phyloP scores from a whole-genome alignment of 2,888 invertebrate genomes.

The Noctua pronuba region DNA sequence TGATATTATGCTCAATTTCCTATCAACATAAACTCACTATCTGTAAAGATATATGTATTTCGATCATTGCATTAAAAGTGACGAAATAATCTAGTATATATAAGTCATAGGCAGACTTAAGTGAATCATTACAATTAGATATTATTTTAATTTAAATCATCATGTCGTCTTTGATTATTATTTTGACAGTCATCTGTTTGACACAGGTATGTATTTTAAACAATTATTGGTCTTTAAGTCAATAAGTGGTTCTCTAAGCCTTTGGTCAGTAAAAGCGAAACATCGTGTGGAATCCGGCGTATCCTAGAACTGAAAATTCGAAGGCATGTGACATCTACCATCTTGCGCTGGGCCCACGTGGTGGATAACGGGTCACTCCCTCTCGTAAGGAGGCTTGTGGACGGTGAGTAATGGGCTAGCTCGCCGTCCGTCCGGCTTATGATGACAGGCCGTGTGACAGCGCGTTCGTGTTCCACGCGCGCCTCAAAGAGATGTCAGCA shows the following conservation, averaged over 20 bases:
- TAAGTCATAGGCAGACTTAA: not conserved
- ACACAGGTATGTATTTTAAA: constrained; percentile 54
- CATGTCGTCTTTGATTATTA: constrained; percentile 40
- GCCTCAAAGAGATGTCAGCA: no score
- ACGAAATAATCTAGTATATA: constrained; percentile 57
- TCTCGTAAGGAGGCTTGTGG: not conserved
- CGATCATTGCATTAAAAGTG: not conserved
- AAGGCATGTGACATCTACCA: no score
- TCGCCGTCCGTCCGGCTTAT: no score
- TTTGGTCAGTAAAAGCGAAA: not conserved
- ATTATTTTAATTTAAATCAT: constrained; percentile 8
- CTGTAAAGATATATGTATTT: not conserved
- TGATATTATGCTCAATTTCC: constrained; percentile 20
- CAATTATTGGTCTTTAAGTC: not conserved
- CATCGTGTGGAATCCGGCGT: not conserved
- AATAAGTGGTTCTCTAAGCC: no score
- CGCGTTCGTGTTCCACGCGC: no score
- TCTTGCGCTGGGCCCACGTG: not conserved
- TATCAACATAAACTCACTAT: constrained; percentile 17
- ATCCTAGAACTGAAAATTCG: no score
- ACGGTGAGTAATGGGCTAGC: no score
- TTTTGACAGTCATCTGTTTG: constrained; percentile 30
- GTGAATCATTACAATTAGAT: constrained; percentile 15
- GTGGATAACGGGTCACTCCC: not conserved
- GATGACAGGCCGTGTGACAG: no score